Conservation (phyloP, 2,113 vertebrate species). For the Taurulus bubalis region DNA sequence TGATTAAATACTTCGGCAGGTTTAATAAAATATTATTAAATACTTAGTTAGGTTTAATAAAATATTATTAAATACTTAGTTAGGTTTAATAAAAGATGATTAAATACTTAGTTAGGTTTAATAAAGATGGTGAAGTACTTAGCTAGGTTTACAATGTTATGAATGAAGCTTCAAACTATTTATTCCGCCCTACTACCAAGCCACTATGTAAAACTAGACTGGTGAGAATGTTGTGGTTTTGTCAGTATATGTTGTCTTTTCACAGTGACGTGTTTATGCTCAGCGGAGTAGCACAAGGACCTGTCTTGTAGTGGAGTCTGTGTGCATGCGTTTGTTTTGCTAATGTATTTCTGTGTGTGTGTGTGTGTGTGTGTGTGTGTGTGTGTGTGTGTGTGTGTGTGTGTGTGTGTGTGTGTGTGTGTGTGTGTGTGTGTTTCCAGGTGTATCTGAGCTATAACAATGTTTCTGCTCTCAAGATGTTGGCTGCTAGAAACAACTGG, state of each 20-base stretch:
- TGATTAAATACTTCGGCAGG: too few relatives aligned
- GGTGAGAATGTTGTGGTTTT: too few relatives aligned
- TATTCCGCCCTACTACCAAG: neutral
- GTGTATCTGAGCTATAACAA: slow-evolving; percentile 98
- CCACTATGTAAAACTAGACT: neutral
- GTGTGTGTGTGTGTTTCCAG: slow-evolving; percentile 68
- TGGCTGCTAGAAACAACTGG: slow-evolving; percentile 90
- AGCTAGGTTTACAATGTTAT: neutral
- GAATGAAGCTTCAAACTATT: neutral
- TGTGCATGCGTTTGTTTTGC: neutral
- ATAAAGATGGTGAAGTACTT: too few relatives aligned
- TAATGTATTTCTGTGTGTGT: neutral
- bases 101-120: too few relatives aligned
- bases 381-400: too few relatives aligned
- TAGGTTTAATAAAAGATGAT: too few relatives aligned
- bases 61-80: too few relatives aligned
- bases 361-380: neutral
- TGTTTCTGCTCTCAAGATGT: slow-evolving; percentile 90
- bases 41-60: too few relatives aligned
- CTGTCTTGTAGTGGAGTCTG: neutral
- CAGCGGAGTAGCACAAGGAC: neutral
- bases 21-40: too few relatives aligned
- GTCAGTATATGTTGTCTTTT: neutral
- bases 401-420: too few relatives aligned
- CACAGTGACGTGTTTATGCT: neutral